Conservation (phyloP, 2,888 invertebrate species). For the Pseudolycoriella hygida region DNA sequence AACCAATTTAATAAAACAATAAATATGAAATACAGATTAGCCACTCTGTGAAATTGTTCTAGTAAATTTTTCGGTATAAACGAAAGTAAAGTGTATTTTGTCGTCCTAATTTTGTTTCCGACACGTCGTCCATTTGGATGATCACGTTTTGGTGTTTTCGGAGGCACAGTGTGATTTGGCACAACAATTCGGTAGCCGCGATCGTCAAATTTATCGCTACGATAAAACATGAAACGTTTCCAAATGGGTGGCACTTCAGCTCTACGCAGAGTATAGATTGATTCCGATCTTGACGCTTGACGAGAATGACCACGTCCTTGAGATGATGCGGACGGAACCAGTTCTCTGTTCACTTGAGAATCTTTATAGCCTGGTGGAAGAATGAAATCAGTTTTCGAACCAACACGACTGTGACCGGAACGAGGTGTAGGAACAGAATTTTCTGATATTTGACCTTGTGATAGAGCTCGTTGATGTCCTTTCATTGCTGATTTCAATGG, state of each 20-base stretch:
- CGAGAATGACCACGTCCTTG: constrained; percentile 55
- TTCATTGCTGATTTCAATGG: constrained; percentile 56
- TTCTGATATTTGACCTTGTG: constrained; percentile 64
- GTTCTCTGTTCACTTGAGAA: constrained; percentile 39
- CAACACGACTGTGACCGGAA: constrained; percentile 61
- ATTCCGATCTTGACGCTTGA: constrained; percentile 78
- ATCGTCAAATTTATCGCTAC: constrained; percentile 44
- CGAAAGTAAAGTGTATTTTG: constrained; percentile 84
- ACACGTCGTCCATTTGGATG: constrained; percentile 72
- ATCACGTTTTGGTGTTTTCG: constrained; percentile 57
- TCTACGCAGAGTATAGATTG: constrained; percentile 71
- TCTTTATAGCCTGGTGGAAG: constrained; percentile 75
- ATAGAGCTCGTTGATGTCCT: constrained; percentile 69
- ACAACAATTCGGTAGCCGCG: constrained; percentile 54
- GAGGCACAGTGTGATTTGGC: constrained; percentile 72
- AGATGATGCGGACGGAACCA: constrained; percentile 25
- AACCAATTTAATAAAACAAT: constrained; percentile 94
- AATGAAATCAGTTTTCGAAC: constrained; percentile 78
- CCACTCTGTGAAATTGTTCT: constrained; percentile 94
- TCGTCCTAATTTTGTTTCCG: constrained; percentile 78
- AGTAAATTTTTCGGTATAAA: constrained; percentile 91
- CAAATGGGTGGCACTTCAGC: constrained; percentile 53
- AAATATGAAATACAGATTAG: constrained; percentile 94
- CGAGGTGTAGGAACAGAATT: constrained; percentile 19
- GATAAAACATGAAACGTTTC: constrained; percentile 44